These are phyloP conservation scores for Procambarus clarkii DNA, from an alignment of 1,140 invertebrate species.

Conservation along the genomic window DNA sequence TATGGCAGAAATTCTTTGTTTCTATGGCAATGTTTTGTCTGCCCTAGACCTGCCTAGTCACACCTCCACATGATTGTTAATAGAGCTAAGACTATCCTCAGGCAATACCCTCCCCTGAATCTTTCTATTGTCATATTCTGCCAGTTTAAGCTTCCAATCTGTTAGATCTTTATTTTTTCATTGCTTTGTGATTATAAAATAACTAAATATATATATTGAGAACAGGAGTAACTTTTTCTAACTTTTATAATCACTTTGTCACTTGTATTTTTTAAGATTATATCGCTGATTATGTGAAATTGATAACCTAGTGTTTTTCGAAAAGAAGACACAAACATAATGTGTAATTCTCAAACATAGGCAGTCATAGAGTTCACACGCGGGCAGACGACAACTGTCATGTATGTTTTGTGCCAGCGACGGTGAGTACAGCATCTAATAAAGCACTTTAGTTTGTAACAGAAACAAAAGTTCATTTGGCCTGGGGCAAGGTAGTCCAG, in stretches of 20 bases:
- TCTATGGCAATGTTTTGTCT: not conserved
- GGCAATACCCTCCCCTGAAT: slow-evolving; percentile 1
- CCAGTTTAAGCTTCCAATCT: slow-evolving; percentile 25
- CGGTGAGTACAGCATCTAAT: slow-evolving; percentile 70
- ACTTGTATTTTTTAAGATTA: slow-evolving; percentile 42
- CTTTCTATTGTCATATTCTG: slow-evolving; percentile 45
- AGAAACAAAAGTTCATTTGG: slow-evolving; percentile 31
- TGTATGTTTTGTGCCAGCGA: slow-evolving; percentile 72
- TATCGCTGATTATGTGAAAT: slow-evolving; percentile 52
- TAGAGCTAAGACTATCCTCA: slow-evolving; percentile 11
- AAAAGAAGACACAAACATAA: slow-evolving; percentile 67
- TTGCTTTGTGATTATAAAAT: slow-evolving; percentile 15
- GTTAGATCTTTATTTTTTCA: slow-evolving; percentile 44
- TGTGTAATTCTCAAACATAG: slow-evolving; percentile 72
- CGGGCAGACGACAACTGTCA: slow-evolving; percentile 69
- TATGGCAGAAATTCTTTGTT: slow-evolving; percentile 23
- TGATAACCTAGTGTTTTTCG: slow-evolving; percentile 63
- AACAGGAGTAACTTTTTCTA: slow-evolving; percentile 27
- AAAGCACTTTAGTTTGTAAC: slow-evolving; percentile 68
- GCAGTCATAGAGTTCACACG: slow-evolving; percentile 72
- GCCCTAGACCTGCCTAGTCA: not conserved
- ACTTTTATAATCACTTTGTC: slow-evolving; percentile 35
- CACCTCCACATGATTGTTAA: not conserved
- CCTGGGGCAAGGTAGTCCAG: slow-evolving; percentile 31
- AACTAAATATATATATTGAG: slow-evolving; percentile 20